Evolutionary conservation across 2,113 vertebrate species (phyloP).

Genomic region (Argyrosomus japonicus): DNA sequence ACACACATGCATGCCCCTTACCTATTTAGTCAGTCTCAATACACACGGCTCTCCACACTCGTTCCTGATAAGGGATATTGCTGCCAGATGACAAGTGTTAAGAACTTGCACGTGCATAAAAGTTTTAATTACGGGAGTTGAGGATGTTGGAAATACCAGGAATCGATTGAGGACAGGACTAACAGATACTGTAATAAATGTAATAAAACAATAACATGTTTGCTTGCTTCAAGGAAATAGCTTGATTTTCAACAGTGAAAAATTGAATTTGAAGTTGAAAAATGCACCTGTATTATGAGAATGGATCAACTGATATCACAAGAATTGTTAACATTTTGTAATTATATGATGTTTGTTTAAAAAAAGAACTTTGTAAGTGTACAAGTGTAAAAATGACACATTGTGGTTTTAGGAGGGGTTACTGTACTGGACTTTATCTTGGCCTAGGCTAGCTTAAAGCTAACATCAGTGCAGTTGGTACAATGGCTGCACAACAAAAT

Average conservation of each 20-base stretch:
- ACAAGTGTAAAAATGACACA: no score
- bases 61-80: slow-evolving; percentile 75
- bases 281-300: background rate
- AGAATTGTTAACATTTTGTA: background rate
- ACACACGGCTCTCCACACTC: slow-evolving; percentile 44
- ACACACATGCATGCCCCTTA: background rate
- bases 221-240: background rate
- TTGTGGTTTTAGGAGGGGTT: no score
- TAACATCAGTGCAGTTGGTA: background rate
- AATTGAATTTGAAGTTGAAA: background rate
- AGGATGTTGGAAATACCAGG: slow-evolving; percentile 11
- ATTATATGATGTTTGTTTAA: no score
- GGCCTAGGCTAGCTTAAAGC: no score
- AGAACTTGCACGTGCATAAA: slow-evolving; percentile 54
- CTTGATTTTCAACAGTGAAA: background rate
- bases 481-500: no score
- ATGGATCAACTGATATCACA: background rate
- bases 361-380: no score
- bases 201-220: background rate
- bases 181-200: background rate
- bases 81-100: slow-evolving; percentile 73
- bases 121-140: slow-evolving; percentile 3
- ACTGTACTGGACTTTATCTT: no score
- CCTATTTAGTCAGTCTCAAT: slow-evolving; percentile 4
- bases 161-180: background rate